These are phyloP conservation scores for Geothlypis trichas DNA, from an alignment of 2,113 vertebrate species.

Conservation along the genomic window DNA sequence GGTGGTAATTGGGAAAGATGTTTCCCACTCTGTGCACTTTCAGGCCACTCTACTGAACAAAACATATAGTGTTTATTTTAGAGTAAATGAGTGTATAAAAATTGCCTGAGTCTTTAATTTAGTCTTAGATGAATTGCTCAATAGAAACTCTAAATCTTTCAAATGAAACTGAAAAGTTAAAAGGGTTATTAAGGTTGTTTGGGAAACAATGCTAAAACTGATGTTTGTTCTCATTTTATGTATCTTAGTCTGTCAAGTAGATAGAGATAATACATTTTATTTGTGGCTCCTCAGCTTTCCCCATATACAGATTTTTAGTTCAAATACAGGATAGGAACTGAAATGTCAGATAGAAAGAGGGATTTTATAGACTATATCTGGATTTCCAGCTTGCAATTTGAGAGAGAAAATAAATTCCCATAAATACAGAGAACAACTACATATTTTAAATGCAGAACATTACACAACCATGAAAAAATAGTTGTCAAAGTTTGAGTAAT, in stretches of 20 bases:
- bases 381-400: not conserved
- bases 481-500: not conserved
- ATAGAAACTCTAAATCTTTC: not conserved
- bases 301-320: not conserved
- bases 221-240: not conserved
- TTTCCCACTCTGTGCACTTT: not conserved
- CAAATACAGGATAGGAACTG: not conserved
- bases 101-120: conserved; percentile 27
- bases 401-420: not conserved
- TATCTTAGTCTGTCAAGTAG: not conserved
- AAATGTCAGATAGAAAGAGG: not conserved
- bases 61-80: not conserved
- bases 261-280: not conserved
- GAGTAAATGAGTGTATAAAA: not conserved
- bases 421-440: not conserved
- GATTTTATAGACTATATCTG: not conserved
- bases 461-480: not conserved
- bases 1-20: not conserved
- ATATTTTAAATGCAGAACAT: not conserved
- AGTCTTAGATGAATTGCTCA: not conserved
- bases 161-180: not conserved
- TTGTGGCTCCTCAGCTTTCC: not conserved
- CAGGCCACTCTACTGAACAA: not conserved
- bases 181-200: not conserved
- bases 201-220: not conserved